phyloP scores from a whole-genome alignment of 2,888 invertebrate species.

The Nymphalis polychloros region DNA sequence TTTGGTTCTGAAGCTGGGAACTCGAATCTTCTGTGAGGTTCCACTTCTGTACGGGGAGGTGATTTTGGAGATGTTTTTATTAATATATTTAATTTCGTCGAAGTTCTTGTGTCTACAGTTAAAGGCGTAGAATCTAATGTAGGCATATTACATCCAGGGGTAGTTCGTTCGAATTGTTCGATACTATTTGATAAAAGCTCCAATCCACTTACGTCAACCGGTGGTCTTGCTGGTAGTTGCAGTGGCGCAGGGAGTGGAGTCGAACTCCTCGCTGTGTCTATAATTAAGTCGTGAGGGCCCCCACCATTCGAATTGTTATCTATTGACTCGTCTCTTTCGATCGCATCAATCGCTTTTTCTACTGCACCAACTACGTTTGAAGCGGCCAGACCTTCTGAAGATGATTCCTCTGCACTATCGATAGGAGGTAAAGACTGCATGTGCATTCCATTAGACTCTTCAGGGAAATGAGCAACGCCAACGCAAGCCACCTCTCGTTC shows the following conservation, averaged over 20 bases:
- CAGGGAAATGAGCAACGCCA: constrained; percentile 74
- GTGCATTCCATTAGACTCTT: constrained; percentile 53
- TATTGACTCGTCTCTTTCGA: constrained; percentile 67
- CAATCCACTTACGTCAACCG: constrained; percentile 89
- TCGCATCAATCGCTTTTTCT: constrained; percentile 71
- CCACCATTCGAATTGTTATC: constrained; percentile 68
- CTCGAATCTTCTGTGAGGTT: constrained; percentile 63
- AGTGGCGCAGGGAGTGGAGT: constrained; percentile 49
- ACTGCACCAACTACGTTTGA: constrained; percentile 63
- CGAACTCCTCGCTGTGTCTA: constrained; percentile 68
- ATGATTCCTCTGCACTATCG: constrained; percentile 71
- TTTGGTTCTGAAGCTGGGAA: constrained; percentile 57
- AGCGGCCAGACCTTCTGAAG: constrained; percentile 60
- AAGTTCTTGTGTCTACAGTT: constrained; percentile 69
- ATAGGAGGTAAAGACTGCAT: constrained; percentile 52
- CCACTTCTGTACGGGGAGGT: constrained; percentile 65
- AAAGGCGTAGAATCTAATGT: constrained; percentile 58
- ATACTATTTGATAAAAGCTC: constrained; percentile 93
- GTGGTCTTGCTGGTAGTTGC: constrained; percentile 48
- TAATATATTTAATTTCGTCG: constrained; percentile 67
- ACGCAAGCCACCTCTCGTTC: constrained; percentile 73
- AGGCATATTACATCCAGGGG: constrained; percentile 65
- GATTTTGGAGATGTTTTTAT: constrained; percentile 75
- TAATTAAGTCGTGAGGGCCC: constrained; percentile 72
- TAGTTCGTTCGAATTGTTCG: constrained; percentile 86